Percentiles rank a stretch among this genome's conserved stretches.
Conservation (phyloP, 2,113 vertebrate species). For the Syrrhaptes paradoxus region DNA sequence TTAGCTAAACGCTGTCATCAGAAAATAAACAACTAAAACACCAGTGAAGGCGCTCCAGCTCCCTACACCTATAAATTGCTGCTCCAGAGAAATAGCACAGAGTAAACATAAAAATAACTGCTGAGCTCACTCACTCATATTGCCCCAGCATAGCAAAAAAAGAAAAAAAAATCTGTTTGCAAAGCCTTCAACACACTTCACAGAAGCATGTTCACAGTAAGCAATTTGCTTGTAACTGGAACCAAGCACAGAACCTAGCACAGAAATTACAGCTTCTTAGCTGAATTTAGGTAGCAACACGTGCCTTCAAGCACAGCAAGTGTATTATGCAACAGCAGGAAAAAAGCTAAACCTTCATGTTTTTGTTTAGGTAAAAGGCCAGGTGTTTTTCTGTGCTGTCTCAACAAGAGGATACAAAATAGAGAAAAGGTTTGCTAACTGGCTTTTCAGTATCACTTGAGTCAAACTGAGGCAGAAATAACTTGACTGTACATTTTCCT, state of each 20-base stretch:
- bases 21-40: background rate
- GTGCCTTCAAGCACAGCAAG: background rate
- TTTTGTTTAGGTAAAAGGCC: background rate
- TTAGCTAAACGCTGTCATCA: background rate
- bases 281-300: background rate
- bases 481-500: background rate
- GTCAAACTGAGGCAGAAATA: background rate
- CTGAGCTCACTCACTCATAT: background rate
- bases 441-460: background rate
- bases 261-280: background rate
- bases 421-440: background rate
- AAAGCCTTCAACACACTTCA: background rate
- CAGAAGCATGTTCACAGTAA: background rate
- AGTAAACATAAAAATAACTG: background rate
- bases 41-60: background rate
- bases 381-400: background rate
- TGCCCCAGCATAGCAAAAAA: background rate
- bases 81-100: background rate
- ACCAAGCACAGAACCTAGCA: background rate
- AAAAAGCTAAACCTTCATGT: background rate
- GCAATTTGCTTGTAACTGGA: background rate
- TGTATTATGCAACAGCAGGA: background rate
- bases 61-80: background rate
- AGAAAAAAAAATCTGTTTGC: background rate
- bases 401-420: background rate